Evolutionary conservation across 1,140 invertebrate genomes (phyloP).

Genomic region (Scaptomyza pallida): DNA sequence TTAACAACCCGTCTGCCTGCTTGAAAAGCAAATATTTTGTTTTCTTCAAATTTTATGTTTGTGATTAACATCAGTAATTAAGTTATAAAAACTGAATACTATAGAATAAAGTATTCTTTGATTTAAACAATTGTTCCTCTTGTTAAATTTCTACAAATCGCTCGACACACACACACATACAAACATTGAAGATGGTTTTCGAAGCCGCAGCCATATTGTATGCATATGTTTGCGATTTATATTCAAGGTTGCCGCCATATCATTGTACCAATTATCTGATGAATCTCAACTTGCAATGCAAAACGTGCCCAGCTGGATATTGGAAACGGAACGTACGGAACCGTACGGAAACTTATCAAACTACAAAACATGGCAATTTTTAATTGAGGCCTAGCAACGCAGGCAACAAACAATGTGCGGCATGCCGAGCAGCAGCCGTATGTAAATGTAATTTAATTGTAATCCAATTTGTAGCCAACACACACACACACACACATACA

Average conservation of each 20-base stretch:
- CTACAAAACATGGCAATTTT: constrained; percentile 53
- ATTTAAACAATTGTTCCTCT: constrained; percentile 53
- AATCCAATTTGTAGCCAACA: constrained; percentile 77
- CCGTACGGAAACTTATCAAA: constrained; percentile 58
- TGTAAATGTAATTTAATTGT: constrained; percentile 82
- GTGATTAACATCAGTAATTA: no score
- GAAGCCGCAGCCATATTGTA: background rate
- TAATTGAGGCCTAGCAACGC: constrained; percentile 58
- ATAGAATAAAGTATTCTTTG: constrained; percentile 88
- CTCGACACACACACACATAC: no score
- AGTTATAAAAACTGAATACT: no score
- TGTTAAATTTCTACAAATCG: background rate
- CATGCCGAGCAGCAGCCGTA: constrained; percentile 39
- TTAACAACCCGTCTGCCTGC: no score
- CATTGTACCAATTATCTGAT: constrained; percentile 49
- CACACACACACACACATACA: constrained; percentile 15
- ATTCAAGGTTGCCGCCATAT: constrained; percentile 5
- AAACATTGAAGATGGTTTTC: background rate
- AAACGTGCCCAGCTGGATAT: constrained; percentile 63
- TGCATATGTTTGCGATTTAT: background rate
- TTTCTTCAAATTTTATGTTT: no score
- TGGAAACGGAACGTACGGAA: constrained; percentile 17
- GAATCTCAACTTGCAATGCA: constrained; percentile 40
- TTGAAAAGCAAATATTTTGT: no score
- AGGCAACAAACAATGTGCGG: constrained; percentile 48